Base-by-base conservation (phyloP, 2,888 invertebrate species). In the Sympetrum striolatum region DNA sequence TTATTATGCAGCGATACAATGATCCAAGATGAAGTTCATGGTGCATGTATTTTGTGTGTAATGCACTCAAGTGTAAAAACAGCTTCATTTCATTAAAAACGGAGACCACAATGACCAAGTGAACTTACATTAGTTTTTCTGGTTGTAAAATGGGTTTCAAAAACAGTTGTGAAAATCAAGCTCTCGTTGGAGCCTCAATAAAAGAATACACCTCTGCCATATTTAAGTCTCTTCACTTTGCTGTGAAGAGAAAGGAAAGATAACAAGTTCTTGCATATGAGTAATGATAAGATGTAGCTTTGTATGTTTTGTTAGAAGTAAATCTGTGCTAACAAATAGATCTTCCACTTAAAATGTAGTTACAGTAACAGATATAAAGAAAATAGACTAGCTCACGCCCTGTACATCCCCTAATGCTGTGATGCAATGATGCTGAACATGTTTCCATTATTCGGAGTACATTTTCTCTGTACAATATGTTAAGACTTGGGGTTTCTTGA, bases 351-450 rank as follows among this genome's bases (percentile, higher is more conserved):
- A 31, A 37, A 60, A 37, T 18, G 58, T 86, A 86, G 86, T n/a
- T 60, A 86, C 37, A 86, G 37, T 60, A 86, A 37, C 60, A 86
- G 86, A 37, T 86, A 58, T 86, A 60, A 73, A n/a, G 35, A 64
- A 37, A 37, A 86, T 86, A 86, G 58, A 35, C 64, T 86, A 86
- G 86, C 60, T 86, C 64, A 86, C 64, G 35, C 37, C 86, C 18
- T 86, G 39, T 86, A 86, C 60, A 86, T 53, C 81, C 86, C 60
- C 86, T 86, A 60, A 86, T 64, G 86, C 86, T 86, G 86, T 86
- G 86, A 86, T 86, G 86, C 86, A 86, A 60, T 86, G 86, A 86
- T 86, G 86, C 86, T 86, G 86, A 86, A n/a, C 37, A 60, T 86
- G 86, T 64, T 86, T 86, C 86, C 31, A 86, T 82, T 86, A n/a